These are phyloP conservation scores for Mohoua ochrocephala DNA, from an alignment of 2,113 vertebrate species.

Conservation along the genomic window DNA sequence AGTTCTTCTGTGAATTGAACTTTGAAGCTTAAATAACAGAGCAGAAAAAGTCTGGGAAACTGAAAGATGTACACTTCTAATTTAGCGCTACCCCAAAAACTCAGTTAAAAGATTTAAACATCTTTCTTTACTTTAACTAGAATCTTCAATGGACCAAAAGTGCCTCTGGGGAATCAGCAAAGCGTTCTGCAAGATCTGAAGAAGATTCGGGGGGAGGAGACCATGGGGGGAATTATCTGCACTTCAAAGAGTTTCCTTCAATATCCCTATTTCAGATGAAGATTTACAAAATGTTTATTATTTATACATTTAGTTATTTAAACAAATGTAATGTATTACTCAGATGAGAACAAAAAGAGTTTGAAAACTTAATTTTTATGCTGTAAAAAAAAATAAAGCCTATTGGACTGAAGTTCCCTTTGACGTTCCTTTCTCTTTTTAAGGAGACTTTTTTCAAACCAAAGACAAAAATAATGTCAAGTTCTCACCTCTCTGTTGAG, in stretches of 20 bases:
- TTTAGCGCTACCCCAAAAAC: neutral
- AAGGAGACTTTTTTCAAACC: neutral
- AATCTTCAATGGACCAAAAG: conserved; percentile 13
- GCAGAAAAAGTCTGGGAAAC: neutral
- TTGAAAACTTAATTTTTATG: conserved; percentile 12
- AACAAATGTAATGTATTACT: conserved; percentile 20
- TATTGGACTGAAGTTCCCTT: neutral
- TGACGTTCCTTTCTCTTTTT: neutral
- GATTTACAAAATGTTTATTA: conserved; percentile 53
- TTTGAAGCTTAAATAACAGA: conserved; percentile 39
- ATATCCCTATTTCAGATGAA: neutral
- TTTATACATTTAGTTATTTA: conserved; percentile 45
- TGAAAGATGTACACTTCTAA: conserved; percentile 9
- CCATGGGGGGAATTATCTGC: neutral
- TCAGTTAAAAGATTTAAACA: conserved; percentile 30
- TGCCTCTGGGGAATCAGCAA: conserved; percentile 10
- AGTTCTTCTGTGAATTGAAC: conserved; percentile 7
- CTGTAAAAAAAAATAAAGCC: neutral
- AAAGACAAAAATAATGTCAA: neutral
- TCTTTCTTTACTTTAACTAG: conserved; percentile 27
- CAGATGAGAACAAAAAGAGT: conserved; percentile 18
- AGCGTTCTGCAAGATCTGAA: neutral
- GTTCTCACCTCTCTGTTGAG: neutral
- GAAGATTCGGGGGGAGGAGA: neutral
- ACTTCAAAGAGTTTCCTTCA: conserved; percentile 14